Percentiles rank a stretch among this genome's conserved stretches.
Conservation (phyloP, 2,888 invertebrate genomes). For the Heliconius hortense region DNA sequence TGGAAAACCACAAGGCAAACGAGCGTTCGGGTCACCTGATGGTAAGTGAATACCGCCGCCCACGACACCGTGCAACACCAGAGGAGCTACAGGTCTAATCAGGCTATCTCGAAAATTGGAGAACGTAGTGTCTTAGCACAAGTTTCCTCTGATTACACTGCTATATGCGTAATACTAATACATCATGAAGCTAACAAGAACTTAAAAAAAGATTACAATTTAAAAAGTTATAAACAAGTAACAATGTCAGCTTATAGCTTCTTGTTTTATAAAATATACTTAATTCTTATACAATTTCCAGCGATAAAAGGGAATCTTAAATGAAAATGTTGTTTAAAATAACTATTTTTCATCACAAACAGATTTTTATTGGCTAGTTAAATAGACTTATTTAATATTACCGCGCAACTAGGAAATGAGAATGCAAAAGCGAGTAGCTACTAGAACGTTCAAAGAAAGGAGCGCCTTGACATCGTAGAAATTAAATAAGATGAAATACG, state of each 20-base stretch:
- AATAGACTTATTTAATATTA: constrained; percentile 21
- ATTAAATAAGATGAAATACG: constrained; percentile 9
- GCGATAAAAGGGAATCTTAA: neutral
- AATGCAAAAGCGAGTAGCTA: constrained; percentile 24
- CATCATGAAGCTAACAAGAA: neutral
- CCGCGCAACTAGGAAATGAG: constrained; percentile 13
- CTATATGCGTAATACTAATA: too few relatives aligned
- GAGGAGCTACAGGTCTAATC: too few relatives aligned
- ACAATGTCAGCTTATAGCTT: neutral
- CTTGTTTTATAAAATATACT: too few relatives aligned
- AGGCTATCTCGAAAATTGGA: too few relatives aligned
- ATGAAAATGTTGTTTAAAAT: neutral
- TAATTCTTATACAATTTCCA: neutral
- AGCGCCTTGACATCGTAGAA: constrained; percentile 20
- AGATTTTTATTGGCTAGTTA: constrained; percentile 25
- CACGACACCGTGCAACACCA: too few relatives aligned
- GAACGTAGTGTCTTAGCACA: neutral
- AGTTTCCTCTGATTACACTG: neutral
- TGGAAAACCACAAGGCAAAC: too few relatives aligned
- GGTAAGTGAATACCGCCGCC: too few relatives aligned
- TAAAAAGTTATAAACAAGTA: neutral
- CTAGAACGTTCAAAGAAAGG: constrained; percentile 5
- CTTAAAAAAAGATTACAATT: neutral
- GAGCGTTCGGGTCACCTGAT: too few relatives aligned
- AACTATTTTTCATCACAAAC: constrained; percentile 12